These are phyloP conservation scores for Muricea muricata DNA, from an alignment of 92 coral and sea anemone genomes.

Conservation along the genomic window DNA sequence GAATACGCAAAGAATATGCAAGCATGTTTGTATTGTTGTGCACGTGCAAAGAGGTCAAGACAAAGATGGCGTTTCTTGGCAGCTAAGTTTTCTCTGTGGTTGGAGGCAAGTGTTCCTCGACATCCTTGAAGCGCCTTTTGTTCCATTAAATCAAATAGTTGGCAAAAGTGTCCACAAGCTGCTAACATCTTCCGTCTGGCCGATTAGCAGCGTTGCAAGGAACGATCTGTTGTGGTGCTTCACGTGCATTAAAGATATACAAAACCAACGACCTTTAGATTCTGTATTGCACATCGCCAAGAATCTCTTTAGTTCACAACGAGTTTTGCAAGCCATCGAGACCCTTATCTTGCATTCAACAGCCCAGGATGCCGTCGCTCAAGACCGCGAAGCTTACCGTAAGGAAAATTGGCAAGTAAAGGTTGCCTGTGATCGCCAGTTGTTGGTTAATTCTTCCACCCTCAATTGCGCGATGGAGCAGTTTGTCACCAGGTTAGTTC, in stretches of 20 bases:
- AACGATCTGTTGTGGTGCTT: constrained; percentile 95
- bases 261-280: constrained; percentile 62
- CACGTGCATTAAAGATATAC: constrained; percentile 81
- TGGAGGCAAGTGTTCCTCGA: constrained; percentile 94
- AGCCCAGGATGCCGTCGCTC: background rate
- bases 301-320: constrained; percentile 54
- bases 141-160: constrained; percentile 73
- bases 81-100: constrained; percentile 91
- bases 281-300: constrained; percentile 57
- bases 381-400: background rate
- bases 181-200: constrained; percentile 66
- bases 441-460: constrained; percentile 80
- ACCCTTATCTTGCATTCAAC: constrained; percentile 72
- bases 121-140: constrained; percentile 74
- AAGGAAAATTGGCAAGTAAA: constrained; percentile 74
- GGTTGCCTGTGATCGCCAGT: constrained; percentile 89
- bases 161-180: constrained; percentile 60
- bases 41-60: constrained; percentile 78
- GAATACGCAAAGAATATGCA: constrained; percentile 19
- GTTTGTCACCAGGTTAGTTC: constrained; percentile 74
- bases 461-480: constrained; percentile 84
- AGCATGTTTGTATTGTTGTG: constrained; percentile 89
- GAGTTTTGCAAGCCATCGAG: constrained; percentile 51
- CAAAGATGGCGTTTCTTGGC: constrained; percentile 73
- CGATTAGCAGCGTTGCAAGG: constrained; percentile 70